Evolutionary conservation across 2,888 invertebrate species (phyloP).

Genomic region (Mythimna albipuncta): DNA sequence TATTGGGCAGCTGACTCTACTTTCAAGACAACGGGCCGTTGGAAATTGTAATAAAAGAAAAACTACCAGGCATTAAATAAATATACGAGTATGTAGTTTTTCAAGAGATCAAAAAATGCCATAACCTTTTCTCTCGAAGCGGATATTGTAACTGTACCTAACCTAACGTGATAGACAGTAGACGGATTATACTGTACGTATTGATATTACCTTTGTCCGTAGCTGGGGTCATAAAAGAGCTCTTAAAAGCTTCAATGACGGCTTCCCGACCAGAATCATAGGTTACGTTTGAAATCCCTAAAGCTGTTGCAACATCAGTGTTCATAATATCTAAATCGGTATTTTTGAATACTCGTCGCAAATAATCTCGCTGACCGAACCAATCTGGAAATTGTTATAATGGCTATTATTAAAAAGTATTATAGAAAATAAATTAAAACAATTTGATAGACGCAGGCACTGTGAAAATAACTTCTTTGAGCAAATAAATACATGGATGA

Average conservation of each 20-base stretch:
- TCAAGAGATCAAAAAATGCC: neutral
- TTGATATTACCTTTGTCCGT: constrained; percentile 89
- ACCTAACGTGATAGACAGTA: neutral
- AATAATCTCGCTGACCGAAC: constrained; percentile 73
- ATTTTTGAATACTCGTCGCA: constrained; percentile 65
- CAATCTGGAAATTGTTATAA: constrained; percentile 71
- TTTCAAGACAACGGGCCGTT: neutral
- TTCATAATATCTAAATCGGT: constrained; percentile 92
- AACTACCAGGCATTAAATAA: neutral
- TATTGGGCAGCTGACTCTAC: too few relatives aligned
- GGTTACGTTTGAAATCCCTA: constrained; percentile 90
- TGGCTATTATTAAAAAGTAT: neutral
- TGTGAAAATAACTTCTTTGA: too few relatives aligned
- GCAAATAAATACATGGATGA: too few relatives aligned
- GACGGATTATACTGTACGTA: constrained; percentile 6
- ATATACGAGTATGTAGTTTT: neutral
- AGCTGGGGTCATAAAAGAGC: constrained; percentile 94
- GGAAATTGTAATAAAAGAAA: neutral
- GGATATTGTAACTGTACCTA: too few relatives aligned
- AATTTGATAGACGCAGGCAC: neutral
- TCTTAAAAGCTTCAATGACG: constrained; percentile 90
- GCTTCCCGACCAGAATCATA: constrained; percentile 91
- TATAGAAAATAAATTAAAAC: neutral
- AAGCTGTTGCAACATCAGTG: constrained; percentile 91
- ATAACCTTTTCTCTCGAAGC: neutral